Evolutionary conservation across 35 echinoderm and acorn worm species (phyloP).

Genomic region (Ptychodera flava): DNA sequence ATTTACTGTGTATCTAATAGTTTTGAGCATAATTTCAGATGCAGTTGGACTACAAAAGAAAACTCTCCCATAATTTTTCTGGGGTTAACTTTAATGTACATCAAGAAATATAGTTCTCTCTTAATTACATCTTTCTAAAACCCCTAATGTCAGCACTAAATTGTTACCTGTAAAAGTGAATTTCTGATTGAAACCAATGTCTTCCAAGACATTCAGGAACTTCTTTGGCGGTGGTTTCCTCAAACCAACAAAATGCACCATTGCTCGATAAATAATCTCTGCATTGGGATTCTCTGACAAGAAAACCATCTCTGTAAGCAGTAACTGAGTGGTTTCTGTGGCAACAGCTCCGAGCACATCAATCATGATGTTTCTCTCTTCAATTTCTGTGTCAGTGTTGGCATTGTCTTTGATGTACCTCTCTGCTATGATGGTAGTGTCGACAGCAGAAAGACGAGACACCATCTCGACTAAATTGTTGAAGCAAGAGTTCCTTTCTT

Average conservation of each 20-base stretch:
- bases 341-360: neutral
- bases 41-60: too few species aligned
- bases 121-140: too few species aligned
- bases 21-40: too few species aligned
- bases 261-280: neutral
- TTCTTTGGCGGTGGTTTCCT: neutral
- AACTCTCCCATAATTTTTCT: too few species aligned
- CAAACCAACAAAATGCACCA: neutral
- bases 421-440: neutral
- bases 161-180: neutral
- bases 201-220: neutral
- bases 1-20: too few species aligned
- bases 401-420: neutral
- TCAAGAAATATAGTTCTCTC: too few species aligned
- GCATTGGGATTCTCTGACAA: neutral
- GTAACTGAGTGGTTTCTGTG: neutral
- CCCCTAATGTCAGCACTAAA: too few species aligned
- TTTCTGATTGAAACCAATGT: neutral
- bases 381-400: neutral
- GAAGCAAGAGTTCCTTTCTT: neutral
- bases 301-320: neutral
- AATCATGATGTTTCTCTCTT: neutral
- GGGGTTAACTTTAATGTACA: too few species aligned
- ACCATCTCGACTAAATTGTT: neutral
- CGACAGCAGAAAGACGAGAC: neutral